Conservation (phyloP, 2,888 invertebrate species). For the Apamea crenata region DNA sequence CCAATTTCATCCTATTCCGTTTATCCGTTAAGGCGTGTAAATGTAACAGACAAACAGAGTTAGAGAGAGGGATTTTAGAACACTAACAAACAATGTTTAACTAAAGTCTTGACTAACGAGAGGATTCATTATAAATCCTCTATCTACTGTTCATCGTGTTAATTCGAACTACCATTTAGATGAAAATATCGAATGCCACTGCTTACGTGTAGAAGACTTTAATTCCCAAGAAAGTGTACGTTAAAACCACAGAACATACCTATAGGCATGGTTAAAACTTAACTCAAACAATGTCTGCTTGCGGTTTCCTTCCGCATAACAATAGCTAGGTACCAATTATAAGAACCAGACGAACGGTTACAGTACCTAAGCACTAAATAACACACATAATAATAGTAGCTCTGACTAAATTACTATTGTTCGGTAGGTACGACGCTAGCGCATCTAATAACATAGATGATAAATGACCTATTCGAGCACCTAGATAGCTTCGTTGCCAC, state of each 20-base stretch:
- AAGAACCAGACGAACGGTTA: neutral
- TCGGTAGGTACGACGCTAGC: constrained; percentile 17
- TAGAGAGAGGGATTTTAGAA: neutral
- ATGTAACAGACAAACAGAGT: neutral
- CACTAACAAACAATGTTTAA: neutral
- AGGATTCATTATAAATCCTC: neutral
- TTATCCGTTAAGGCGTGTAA: neutral
- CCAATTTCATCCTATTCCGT: neutral
- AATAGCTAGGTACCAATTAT: constrained; percentile 3
- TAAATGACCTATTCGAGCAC: constrained; percentile 25
- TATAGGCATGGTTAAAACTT: neutral
- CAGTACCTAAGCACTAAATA: constrained; percentile 10
- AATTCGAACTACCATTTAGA: neutral
- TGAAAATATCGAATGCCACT: neutral
- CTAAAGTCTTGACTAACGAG: neutral
- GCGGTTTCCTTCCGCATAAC: no score
- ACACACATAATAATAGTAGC: constrained; percentile 23
- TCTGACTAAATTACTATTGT: constrained; percentile 32
- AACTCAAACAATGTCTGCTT: neutral
- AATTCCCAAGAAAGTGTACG: neutral
- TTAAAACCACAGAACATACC: neutral
- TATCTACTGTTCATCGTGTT: neutral
- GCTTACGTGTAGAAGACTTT: neutral
- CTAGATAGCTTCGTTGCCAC: no score
- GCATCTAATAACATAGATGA: constrained; percentile 40